Evolutionary conservation across 2,797 vertebrate genomes (phyloP), one percentile per base, ranked within the genome.

Genomic region (Rhadinocentrus ornatus): DNA sequence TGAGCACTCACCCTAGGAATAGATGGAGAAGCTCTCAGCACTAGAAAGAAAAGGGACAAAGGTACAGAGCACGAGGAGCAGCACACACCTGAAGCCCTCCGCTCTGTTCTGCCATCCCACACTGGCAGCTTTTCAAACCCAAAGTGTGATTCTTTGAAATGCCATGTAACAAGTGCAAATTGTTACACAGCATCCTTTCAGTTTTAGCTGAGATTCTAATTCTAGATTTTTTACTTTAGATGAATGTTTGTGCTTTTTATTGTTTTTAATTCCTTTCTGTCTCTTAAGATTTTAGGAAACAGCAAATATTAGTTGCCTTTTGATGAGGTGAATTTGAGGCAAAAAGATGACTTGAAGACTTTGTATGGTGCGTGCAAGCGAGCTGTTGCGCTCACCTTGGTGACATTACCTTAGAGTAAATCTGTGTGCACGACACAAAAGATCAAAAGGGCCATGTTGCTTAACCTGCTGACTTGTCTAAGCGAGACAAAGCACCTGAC

Each of bases 401-500:
- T 62, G 58, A 86, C 74, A 69, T 82, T 64, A 46, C 71, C 81
- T 77, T 73, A 58, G 35, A 69, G 76, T 63, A 83, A 57, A 77
- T 82, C 9, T 80, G 69, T 64, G 65, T 80, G 78, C 50, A 56
- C 62, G 61, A 81, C 78, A 90, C 91, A 92, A 89, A 90, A 88
- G 89, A 93, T 93, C 89, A 90, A 93, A 93, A 78, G 86, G 76
- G 62, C 66, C 80, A 84, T 80, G 88, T 92, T 86, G 90, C 91
- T 89, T 91, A 96, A 96, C 94, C 95, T 96, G 96, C 95, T 96
- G 95, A 97, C 96, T 96, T 94, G 83, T 93, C 95, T 95, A 93
- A 94, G 92, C 82, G 83, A 93, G 91, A 95, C 93, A 95, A 95
- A 95, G 90, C 92, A 50, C 89, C 72, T 67, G 83, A 93, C 91